Evolutionary conservation across 2,888 invertebrate genomes (phyloP), one percentile per base, ranked within the genome.

Genomic region (Drosophila crucigera): DNA sequence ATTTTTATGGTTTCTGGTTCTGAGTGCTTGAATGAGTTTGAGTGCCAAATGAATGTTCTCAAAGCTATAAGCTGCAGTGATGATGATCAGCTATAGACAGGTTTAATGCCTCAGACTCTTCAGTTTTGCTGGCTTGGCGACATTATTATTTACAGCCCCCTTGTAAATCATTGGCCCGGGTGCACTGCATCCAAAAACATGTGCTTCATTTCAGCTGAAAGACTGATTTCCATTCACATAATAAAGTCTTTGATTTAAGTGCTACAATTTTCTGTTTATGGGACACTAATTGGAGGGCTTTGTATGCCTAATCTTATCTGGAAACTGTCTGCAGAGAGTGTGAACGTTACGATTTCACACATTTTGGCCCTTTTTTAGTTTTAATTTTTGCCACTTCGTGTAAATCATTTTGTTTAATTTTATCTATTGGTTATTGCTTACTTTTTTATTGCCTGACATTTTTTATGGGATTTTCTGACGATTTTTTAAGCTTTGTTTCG

Each of bases 91-190:
- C 68, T 60, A 41, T 56, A 55, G 63, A 67, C 35, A 56, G 68
- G 58, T 71, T 73, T 80, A 70, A 79, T 79, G 79, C 30, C 22
- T 25, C n/a, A 53, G 3, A 54, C 55, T 67, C 49, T 69, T 68
- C 59, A 77, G 68, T 56, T 50, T 53, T 43, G 49, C 62, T 25
- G 25, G 58, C 62, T 68, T 71, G 78, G 71, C 73, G 89, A 81
- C 85, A 73, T 56, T 88, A 90, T 90, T 86, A 86, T 90, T 86
- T 86, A 90, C 83, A 77, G 55, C 76, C 68, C 16, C n/a, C 65
- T 43, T 49, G 76, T 86, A 86, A 86, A 86, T 90, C 89, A 76
- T 55, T 64, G n/a, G 9, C 14, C 30, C 43, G 22, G 41, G 10
- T 65, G 56, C n/a, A 52, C 56, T 25, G 52, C 10, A 58, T 33